A percentile compares a stretch with the other conserved stretches of the same genome.
phyloP scores from a whole-genome alignment of 2,888 invertebrate species.

The Cantharis lateralis region DNA sequence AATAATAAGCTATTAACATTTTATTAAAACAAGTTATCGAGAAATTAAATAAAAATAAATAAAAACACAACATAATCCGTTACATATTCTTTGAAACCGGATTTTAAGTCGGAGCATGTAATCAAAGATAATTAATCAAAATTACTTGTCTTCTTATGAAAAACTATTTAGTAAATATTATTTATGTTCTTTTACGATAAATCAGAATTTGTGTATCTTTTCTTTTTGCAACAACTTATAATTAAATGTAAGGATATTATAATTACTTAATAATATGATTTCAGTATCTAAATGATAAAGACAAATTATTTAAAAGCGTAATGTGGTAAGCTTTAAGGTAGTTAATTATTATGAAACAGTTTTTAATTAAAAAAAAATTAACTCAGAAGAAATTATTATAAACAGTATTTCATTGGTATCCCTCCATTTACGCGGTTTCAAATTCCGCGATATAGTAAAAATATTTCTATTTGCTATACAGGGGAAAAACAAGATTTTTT shows the following conservation, averaged over 20 bases:
- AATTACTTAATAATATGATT: neutral
- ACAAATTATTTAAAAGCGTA: neutral
- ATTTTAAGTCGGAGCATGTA: conserved; percentile 9
- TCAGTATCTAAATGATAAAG: neutral
- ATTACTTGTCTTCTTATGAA: conserved; percentile 5
- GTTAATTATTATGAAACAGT: neutral
- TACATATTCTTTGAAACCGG: conserved; percentile 10
- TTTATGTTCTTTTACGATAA: neutral
- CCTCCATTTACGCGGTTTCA: too few relatives aligned
- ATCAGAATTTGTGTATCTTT: neutral
- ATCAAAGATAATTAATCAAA: conserved; percentile 23
- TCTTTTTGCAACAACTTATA: neutral
- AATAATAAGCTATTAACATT: conserved; percentile 7
- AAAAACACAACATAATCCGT: conserved; percentile 7
- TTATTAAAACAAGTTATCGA: conserved; percentile 19
- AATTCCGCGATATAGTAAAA: too few relatives aligned
- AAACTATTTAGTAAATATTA: conserved; percentile 3
- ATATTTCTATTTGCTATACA: too few relatives aligned
- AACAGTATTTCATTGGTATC: too few relatives aligned
- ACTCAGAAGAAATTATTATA: too few relatives aligned
- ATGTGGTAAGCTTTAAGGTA: neutral
- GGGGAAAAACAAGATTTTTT: too few relatives aligned
- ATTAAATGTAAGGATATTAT: neutral
- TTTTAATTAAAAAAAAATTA: too few relatives aligned
- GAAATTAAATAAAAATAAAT: conserved; percentile 11